Conservation (phyloP, 2,113 vertebrate species). For the Turnix velox region DNA sequence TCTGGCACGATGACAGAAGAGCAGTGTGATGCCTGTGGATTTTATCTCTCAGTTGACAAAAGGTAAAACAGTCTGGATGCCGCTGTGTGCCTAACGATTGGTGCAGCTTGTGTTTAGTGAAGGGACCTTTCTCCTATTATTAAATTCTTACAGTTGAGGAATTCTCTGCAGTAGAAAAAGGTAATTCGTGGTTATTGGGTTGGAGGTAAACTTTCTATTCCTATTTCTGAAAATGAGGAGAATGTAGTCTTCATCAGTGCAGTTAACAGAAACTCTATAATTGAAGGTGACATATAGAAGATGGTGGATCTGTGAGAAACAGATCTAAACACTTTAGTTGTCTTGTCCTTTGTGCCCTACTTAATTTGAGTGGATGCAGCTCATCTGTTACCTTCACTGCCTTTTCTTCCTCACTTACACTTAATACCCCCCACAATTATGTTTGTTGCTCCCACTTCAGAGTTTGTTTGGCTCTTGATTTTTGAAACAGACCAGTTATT, state of each 20-base stretch:
- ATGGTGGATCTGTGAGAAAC: not conserved
- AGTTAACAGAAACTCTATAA: not conserved
- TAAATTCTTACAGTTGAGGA: not conserved
- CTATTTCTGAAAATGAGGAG: not conserved
- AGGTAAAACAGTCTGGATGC: not conserved
- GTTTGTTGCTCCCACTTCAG: not conserved
- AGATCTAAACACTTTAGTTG: not conserved
- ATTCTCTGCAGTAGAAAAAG: not conserved
- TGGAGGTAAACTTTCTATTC: not conserved
- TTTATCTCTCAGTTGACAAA: not conserved
- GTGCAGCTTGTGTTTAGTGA: rapidly evolving
- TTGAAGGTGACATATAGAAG: not conserved
- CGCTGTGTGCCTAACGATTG: rapidly evolving
- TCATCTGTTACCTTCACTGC: not conserved
- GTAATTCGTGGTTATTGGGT: not conserved
- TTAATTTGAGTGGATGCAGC: not conserved
- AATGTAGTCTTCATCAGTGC: not conserved
- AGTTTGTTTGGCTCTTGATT: not conserved
- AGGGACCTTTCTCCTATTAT: not conserved
- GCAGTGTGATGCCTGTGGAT: not conserved
- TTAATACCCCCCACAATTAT: not conserved
- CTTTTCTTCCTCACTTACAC: not conserved
- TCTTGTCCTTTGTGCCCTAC: not conserved
- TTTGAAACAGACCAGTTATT: not conserved
- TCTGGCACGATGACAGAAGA: not conserved